These are phyloP conservation scores for Plectropomus leopardus DNA, from an alignment of 2,113 vertebrate genomes.

Conservation along the genomic window DNA sequence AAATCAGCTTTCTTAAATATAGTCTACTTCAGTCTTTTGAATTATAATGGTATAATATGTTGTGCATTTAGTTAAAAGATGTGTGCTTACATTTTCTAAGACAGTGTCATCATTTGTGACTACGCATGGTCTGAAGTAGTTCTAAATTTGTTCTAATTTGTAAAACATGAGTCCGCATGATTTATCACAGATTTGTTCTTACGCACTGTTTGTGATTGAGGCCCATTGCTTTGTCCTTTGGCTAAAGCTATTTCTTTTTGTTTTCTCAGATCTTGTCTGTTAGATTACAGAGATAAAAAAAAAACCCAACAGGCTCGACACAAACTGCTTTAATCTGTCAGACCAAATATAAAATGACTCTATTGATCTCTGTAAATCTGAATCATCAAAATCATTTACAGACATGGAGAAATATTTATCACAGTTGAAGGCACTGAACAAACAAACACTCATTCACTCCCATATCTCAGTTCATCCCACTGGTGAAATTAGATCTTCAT, in stretches of 20 bases:
- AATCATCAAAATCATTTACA: no score
- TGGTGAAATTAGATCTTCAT: neutral
- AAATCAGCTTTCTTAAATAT: no score
- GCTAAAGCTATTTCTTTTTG: neutral
- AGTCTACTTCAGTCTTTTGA: no score
- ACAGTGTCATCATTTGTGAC: no score
- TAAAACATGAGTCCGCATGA: no score
- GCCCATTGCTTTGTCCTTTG: neutral
- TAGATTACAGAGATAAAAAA: neutral
- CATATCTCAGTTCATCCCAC: neutral
- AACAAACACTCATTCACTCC: neutral
- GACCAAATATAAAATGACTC: neutral
- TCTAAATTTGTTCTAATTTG: no score
- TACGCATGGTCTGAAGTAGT: no score
- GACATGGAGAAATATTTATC: neutral
- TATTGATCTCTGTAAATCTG: neutral
- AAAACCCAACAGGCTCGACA: neutral
- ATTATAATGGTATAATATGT: no score
- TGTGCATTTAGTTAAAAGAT: no score
- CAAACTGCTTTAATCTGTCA: neutral
- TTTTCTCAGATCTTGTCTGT: neutral
- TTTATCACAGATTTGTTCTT: no score
- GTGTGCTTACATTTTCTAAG: no score
- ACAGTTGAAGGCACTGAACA: neutral
- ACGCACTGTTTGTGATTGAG: no score